Evolutionary conservation across 2,888 invertebrate species (phyloP), one percentile per base, ranked within the genome.

Genomic region (Mantis religiosa): DNA sequence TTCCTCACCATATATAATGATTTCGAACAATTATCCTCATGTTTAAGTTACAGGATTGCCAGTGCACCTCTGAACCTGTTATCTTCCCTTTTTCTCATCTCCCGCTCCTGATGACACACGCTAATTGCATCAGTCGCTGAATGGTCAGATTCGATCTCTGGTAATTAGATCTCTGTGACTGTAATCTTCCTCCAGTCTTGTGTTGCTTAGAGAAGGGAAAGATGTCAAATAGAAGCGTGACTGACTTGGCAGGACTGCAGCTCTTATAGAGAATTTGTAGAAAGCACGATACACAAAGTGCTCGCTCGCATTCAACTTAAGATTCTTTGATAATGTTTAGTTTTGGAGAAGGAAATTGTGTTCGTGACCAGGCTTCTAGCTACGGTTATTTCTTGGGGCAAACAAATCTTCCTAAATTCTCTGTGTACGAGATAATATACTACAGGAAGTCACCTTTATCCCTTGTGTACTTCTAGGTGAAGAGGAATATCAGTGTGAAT

Each of bases 91-190:
- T 34, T 14, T 34, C 27, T 14, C 30, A 12, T 25, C 9, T 34
- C 84, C 25, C 4, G 25, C 20, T 20, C 15, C 47, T 86, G 86
- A 86, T 86, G 86, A 86, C 86, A 86, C 20, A 81, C 54, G 86
- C 86, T 86, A 86, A 86, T 86, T 86, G 86, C 86, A 86, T 86
- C 86, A 71, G 86, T 86, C 28, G 81, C 81, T 86, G 86, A 86
- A 86, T 86, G 54, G 54, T 71, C 54, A 81, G 81, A 54, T 81
- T 12, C 86, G 86, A 30, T 28, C 28, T 15, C 86, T 86, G 81
- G 86, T 86, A 86, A 86, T 86, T 86, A 81, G 71, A 86, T 86
- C 30, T 71, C 54, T 25, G 28, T 81, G 86, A 71, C 81, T 81
- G 28, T 86, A 81, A 85, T 54, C 85, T 54, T 71, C 4, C 54